Base-by-base conservation (phyloP, 2,113 vertebrate species). In the Syrrhaptes paradoxus region DNA sequence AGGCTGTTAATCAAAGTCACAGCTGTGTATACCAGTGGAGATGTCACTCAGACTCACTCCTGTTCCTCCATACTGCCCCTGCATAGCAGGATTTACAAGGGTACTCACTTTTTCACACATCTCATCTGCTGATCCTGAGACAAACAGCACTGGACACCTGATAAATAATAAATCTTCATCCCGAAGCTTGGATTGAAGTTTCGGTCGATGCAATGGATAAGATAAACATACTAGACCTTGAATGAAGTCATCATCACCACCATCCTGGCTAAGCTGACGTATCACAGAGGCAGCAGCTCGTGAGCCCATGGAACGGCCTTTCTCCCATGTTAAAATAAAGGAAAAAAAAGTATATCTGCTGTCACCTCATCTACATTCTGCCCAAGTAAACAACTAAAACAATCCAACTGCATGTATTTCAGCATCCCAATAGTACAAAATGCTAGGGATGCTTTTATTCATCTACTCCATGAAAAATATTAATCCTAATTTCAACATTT, bases 261-360 rank as follows among this genome's bases (percentile, higher is more conserved):
- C 96, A 31, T 96, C 97, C 75, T 97, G 96, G 71, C 96, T 97
- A 65, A 97, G 96, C 36, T 97, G 97, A 71, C 80, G 85, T 85
- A 97, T 95, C 45, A 99, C 90, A 84, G 98, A 98, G 48, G 98
- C 98, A 83, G 99, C 99, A 66, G 98, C 98, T 91, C 99, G 98
- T 62, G 99, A 98, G 54, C 99, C 99, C 99, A 99, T 99, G 14
- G 99, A 99, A 89, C 99, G 98, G 78, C 99, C 99, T 99, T 97
- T 57, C 29, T 89, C 81, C 70, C 73, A 87, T 17, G 38, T 9
- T 41, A 62, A 95, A 93, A 89, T 25, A 81, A 90, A 90, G 54
- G 51, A 22, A 87, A 86, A 87, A 86, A 73, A 77, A 52, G 13
- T 2, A 2, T 32, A 57, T 49, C 57, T 62, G 49, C 89, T 34